These are phyloP conservation scores for Augochlora pura DNA, from an alignment of 1,140 invertebrate genomes.

Conservation along the genomic window DNA sequence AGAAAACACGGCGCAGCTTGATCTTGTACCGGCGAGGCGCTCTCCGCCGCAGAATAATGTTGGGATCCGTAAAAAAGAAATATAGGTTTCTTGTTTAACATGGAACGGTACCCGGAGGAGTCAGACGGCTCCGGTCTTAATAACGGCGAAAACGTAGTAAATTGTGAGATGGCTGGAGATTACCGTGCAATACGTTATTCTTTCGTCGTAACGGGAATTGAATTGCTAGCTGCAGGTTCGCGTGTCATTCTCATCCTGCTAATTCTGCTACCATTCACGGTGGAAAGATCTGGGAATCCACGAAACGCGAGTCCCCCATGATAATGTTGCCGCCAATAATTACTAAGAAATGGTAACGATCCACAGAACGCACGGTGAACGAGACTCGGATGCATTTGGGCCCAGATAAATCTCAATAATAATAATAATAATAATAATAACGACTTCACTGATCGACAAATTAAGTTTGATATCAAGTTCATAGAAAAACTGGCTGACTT, in stretches of 20 bases:
- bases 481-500: no score
- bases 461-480: no score
- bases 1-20: neutral
- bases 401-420: no score
- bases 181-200: slow-evolving; percentile 53
- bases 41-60: neutral
- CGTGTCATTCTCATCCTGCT: slow-evolving; percentile 59
- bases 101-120: slow-evolving; percentile 42
- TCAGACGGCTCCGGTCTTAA: slow-evolving; percentile 42
- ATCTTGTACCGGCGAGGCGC: neutral
- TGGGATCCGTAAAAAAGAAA: slow-evolving; percentile 11
- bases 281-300: slow-evolving; percentile 7
- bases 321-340: no score
- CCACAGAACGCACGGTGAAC: no score
- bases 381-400: no score
- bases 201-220: slow-evolving; percentile 58
- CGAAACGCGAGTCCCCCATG: neutral
- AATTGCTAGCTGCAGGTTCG: slow-evolving; percentile 56
- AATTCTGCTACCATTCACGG: slow-evolving; percentile 51
- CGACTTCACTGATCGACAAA: no score
- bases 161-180: slow-evolving; percentile 40
- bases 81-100: slow-evolving; percentile 41
- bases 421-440: no score
- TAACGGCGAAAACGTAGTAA: slow-evolving; percentile 56
- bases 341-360: no score